These are phyloP conservation scores for Chrysodeixis includens DNA, from an alignment of 2,888 invertebrate genomes.

Conservation along the genomic window DNA sequence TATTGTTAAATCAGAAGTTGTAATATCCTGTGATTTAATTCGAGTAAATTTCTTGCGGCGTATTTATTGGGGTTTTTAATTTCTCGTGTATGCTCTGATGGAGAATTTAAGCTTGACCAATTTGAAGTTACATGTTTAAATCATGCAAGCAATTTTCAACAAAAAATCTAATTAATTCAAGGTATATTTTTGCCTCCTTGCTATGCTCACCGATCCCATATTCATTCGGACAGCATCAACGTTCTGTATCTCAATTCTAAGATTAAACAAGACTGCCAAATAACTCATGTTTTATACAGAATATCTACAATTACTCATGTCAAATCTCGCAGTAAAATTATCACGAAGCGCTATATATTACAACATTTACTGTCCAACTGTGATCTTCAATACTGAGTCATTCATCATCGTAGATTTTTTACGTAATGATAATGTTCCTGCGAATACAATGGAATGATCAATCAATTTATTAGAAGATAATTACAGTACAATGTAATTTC, in stretches of 20 bases:
- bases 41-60: not conserved
- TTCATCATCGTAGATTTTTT: slow-evolving; percentile 16
- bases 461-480: slow-evolving; percentile 1
- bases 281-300: not conserved
- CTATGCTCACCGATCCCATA: too few relatives aligned
- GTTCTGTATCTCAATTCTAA: not conserved
- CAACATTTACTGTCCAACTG: slow-evolving; percentile 3
- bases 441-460: not conserved
- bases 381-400: slow-evolving; percentile 2
- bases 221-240: too few relatives aligned
- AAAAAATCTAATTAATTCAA: not conserved
- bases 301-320: slow-evolving; percentile 11
- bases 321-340: not conserved
- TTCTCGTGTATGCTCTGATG: not conserved
- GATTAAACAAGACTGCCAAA: not conserved
- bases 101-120: too few relatives aligned
- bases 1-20: not conserved
- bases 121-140: too few relatives aligned
- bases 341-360: slow-evolving; percentile 15
- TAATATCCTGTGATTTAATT: not conserved
- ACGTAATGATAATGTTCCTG: not conserved
- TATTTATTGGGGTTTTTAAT: not conserved
- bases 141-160: not conserved
- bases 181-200: not conserved
- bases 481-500: not conserved